Percentiles rank a stretch among this genome's conserved stretches.
These are phyloP conservation scores for Callopanchax toddi DNA, from an alignment of 2,113 vertebrate species.

Conservation along the genomic window DNA sequence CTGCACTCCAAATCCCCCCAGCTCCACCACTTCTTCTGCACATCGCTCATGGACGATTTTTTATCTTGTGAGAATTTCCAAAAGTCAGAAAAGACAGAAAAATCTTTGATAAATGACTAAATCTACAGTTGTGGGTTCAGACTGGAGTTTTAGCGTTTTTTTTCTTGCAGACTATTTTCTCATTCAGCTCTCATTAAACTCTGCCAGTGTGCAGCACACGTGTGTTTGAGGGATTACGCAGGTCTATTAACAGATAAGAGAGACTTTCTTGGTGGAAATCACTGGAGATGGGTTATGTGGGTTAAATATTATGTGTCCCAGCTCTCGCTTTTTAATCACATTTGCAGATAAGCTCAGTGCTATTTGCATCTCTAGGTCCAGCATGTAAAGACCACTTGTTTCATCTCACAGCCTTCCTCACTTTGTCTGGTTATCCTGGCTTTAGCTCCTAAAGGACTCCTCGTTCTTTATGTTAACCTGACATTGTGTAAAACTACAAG, in stretches of 20 bases:
- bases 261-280: conserved; percentile 63
- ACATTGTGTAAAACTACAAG: conserved; percentile 34
- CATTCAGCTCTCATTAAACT: conserved; percentile 54
- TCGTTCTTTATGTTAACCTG: conserved; percentile 33
- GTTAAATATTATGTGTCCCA: conserved; percentile 55
- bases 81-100: not conserved
- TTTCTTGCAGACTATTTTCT: conserved; percentile 31
- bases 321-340: conserved; percentile 63
- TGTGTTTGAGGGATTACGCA: conserved; percentile 66
- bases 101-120: no score
- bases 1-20: conserved; percentile 39
- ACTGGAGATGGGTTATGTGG: conserved; percentile 59
- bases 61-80: conserved; percentile 14
- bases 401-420: conserved; percentile 1
- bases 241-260: conserved; percentile 73
- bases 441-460: conserved; percentile 47
- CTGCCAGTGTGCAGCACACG: conserved; percentile 37
- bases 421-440: conserved; percentile 10
- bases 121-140: no score
- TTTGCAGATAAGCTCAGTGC: conserved; percentile 49
- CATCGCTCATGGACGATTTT: conserved; percentile 19
- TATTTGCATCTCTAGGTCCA: conserved; percentile 27
- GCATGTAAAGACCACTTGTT: conserved; percentile 35
- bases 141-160: not conserved
- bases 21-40: conserved; percentile 23